A percentile compares a stretch with the other conserved stretches of the same genome.
These are phyloP conservation scores for Heliconius nattereri DNA, from an alignment of 1,140 invertebrate species.

Conservation along the genomic window DNA sequence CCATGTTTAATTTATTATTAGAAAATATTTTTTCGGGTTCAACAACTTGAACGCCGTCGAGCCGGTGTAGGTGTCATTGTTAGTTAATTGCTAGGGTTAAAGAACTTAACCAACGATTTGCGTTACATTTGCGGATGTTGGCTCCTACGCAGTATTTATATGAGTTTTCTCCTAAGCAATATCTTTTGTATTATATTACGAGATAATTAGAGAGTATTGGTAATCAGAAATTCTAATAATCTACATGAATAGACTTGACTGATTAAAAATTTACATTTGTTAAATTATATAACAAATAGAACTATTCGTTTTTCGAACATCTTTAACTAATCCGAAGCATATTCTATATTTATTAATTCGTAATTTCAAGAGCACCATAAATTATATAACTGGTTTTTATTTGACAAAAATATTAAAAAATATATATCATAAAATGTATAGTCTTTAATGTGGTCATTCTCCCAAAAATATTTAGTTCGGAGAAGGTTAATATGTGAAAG, in stretches of 20 bases:
- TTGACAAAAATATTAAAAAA: too few relatives aligned
- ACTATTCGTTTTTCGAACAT: too few relatives aligned
- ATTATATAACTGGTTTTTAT: too few relatives aligned
- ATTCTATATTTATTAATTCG: too few relatives aligned
- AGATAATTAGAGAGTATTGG: background rate
- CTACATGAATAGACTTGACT: background rate
- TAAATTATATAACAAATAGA: background rate
- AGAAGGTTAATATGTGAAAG: background rate
- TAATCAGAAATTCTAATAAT: constrained; percentile 1
- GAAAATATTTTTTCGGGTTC: constrained; percentile 11
- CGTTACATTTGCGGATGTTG: constrained; percentile 23
- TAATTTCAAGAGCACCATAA: too few relatives aligned
- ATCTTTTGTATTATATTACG: background rate
- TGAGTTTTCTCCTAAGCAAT: background rate
- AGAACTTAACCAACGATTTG: constrained; percentile 42
- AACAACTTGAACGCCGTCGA: constrained; percentile 22
- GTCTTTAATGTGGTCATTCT: too few relatives aligned
- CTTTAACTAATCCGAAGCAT: too few relatives aligned
- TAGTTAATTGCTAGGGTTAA: constrained; percentile 59
- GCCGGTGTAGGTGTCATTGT: constrained; percentile 61
- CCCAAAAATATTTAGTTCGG: too few relatives aligned
- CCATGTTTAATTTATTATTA: background rate
- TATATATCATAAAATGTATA: too few relatives aligned
- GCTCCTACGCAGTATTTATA: constrained; percentile 29
- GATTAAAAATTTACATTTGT: background rate